A percentile compares a stretch with the other conserved stretches of the same genome.
These are phyloP conservation scores for Sinhomidia bicolor DNA, from an alignment of 2,888 invertebrate species.

Conservation along the genomic window DNA sequence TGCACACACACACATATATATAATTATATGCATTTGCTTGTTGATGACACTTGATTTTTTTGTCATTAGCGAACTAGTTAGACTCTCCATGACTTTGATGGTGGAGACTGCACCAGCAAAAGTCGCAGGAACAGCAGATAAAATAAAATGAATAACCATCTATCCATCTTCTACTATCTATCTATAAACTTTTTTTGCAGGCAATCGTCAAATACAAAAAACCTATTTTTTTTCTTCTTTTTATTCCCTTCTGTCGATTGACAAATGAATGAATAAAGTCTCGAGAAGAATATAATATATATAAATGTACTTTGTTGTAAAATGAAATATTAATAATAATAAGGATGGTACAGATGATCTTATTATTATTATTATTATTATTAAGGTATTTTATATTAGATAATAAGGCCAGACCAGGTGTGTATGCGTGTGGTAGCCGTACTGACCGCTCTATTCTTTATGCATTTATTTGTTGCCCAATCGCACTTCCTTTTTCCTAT, in stretches of 20 bases:
- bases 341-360: neutral
- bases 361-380: neutral
- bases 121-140: neutral
- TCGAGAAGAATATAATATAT: neutral
- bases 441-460: neutral
- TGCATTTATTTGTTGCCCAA: neutral
- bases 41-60: slow-evolving; percentile 32
- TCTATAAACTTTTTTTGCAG: too few species aligned
- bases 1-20: neutral
- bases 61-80: slow-evolving; percentile 39
- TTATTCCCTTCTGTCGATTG: neutral
- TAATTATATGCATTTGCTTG: neutral
- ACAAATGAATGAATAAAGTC: neutral
- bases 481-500: slow-evolving; percentile 26
- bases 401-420: slow-evolving; percentile 1
- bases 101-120: slow-evolving; percentile 11
- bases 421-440: neutral
- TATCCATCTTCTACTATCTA: too few species aligned
- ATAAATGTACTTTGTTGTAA: neutral
- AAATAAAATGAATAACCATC: neutral
- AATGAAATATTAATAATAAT: neutral
- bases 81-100: slow-evolving; percentile 18
- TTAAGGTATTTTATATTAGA: neutral
- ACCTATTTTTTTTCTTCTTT: too few species aligned
- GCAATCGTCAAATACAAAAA: too few species aligned